Conservation (phyloP, 2,888 invertebrate species). For the Drosophila acutilabella region DNA sequence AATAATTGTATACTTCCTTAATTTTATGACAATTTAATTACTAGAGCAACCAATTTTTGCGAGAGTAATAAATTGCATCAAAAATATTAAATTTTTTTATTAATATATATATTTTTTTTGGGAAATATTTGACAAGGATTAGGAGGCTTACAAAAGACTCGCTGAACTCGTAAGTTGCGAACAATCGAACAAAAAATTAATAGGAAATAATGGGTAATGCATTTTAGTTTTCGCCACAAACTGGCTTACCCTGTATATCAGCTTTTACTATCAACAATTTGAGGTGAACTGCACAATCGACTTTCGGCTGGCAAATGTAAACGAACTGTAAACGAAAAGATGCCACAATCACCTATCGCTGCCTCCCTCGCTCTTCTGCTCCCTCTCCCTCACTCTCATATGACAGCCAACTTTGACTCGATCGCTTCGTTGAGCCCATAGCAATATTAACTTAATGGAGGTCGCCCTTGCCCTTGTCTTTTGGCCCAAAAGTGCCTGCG, state of each 20-base stretch:
- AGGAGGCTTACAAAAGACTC: not conserved
- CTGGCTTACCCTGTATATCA: constrained; percentile 33
- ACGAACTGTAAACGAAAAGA: constrained; percentile 33
- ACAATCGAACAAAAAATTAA: constrained; percentile 8
- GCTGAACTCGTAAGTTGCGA: not conserved
- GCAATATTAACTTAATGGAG: constrained; percentile 8
- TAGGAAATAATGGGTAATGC: not conserved
- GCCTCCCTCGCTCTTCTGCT: not conserved
- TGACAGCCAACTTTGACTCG: not conserved
- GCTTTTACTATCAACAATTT: constrained; percentile 21
- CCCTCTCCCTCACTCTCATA: not conserved
- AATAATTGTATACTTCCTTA: no score
- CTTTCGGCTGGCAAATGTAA: constrained; percentile 26
- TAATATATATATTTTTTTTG: no score
- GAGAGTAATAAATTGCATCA: no score
- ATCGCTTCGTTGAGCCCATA: constrained; percentile 16
- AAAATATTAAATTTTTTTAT: no score
- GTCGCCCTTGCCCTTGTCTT: constrained; percentile 70
- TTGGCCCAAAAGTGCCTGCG: constrained; percentile 31
- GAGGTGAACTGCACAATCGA: constrained; percentile 16
- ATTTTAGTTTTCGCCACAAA: constrained; percentile 8
- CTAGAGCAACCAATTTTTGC: no score
- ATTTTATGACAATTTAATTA: no score
- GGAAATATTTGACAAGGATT: no score
- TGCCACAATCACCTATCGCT: not conserved